Conservation (phyloP, 2,888 invertebrate species). For the Campoletis raptor region DNA sequence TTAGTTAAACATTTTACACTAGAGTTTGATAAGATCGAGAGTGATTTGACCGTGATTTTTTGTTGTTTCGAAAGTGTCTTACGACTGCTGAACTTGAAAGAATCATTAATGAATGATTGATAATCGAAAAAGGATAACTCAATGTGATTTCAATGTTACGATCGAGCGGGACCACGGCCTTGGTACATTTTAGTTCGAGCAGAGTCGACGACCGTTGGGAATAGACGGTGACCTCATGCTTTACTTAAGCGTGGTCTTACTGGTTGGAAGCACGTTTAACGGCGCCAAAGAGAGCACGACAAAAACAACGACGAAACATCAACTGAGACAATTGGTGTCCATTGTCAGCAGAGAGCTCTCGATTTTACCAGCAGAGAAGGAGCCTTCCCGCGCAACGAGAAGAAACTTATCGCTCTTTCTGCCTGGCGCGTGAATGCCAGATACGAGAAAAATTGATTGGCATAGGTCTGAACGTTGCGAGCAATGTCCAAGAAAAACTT, state of each 20-base stretch:
- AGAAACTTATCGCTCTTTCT: background rate
- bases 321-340: constrained; percentile 67
- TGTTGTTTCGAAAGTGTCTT: background rate
- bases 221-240: constrained; percentile 81
- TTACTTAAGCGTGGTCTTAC: constrained; percentile 74
- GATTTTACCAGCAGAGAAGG: constrained; percentile 43
- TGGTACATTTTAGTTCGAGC: constrained; percentile 48
- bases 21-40: background rate
- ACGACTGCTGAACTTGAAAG: background rate
- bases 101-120: background rate
- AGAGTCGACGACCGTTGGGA: constrained; percentile 79
- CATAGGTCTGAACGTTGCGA: background rate
- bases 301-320: constrained; percentile 75
- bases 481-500: background rate
- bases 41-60: constrained; percentile 21
- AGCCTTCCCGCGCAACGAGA: constrained; percentile 31
- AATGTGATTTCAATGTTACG: constrained; percentile 18
- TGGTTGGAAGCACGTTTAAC: constrained; percentile 70
- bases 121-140: background rate
- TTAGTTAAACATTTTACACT: background rate
- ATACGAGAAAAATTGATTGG: background rate
- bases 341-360: constrained; percentile 47
- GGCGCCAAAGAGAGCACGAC: constrained; percentile 74
- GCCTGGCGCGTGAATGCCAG: background rate
- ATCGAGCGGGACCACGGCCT: constrained; percentile 39